Conservation (phyloP, 2,888 invertebrate species). For the Physocephala rufipes region DNA sequence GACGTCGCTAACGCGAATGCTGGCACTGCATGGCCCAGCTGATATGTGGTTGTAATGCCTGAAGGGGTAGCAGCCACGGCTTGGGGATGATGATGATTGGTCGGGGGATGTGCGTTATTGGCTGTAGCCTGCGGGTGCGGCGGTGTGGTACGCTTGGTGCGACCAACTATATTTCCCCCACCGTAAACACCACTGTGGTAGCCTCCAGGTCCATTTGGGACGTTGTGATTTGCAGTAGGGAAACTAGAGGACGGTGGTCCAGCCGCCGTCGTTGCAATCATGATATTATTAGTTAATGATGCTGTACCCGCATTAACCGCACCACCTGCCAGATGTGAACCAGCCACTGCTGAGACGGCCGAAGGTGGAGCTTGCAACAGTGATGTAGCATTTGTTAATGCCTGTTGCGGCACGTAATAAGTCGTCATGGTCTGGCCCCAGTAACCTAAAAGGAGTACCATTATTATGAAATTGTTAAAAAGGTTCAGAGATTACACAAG, state of each 20-base stretch:
- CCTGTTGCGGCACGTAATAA: constrained; percentile 65
- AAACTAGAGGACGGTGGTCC: constrained; percentile 52
- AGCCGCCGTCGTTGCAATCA: constrained; percentile 54
- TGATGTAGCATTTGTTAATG: constrained; percentile 54
- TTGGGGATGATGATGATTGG: constrained; percentile 44
- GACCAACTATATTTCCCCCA: constrained; percentile 45
- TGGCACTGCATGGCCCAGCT: constrained; percentile 56
- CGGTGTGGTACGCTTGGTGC: constrained; percentile 59
- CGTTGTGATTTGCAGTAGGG: constrained; percentile 36
- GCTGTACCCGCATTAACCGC: constrained; percentile 45
- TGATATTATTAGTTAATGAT: constrained; percentile 42
- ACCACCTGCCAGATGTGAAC: constrained; percentile 50
- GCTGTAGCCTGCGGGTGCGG: constrained; percentile 50
- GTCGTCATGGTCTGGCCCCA: constrained; percentile 65
- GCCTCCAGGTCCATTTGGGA: constrained; percentile 43
- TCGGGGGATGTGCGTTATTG: constrained; percentile 23
- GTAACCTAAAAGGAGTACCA: constrained; percentile 55
- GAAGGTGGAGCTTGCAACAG: constrained; percentile 52
- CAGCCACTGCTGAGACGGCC: constrained; percentile 44
- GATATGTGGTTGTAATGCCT: constrained; percentile 60
- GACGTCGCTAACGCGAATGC: constrained; percentile 55
- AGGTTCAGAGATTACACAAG: too few species aligned
- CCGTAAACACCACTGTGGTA: constrained; percentile 39
- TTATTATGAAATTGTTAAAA: too few species aligned
- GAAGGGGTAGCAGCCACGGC: constrained; percentile 45